phyloP scores from a whole-genome alignment of 2,113 vertebrate genomes.

The Lamprologus lemairii region DNA sequence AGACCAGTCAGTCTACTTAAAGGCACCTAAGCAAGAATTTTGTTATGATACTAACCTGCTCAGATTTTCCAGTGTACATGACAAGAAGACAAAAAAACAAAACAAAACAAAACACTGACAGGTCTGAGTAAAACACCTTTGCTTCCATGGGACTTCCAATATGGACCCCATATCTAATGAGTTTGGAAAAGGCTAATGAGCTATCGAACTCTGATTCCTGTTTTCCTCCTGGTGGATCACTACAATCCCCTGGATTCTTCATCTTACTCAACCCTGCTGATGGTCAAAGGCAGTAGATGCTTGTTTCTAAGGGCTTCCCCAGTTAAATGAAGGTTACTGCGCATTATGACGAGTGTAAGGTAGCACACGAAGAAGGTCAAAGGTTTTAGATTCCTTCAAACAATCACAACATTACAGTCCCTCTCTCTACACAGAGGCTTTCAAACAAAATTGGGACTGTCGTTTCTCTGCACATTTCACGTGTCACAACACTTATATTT shows the following conservation, averaged over 20 bases:
- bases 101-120: not conserved
- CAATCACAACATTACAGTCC: not conserved
- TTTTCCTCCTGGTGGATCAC: slow-evolving; percentile 19
- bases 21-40: not conserved
- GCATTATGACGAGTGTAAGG: not conserved
- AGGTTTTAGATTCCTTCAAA: slow-evolving; percentile 31
- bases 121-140: not conserved
- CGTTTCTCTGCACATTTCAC: not conserved
- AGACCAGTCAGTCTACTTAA: not conserved
- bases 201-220: slow-evolving; percentile 16
- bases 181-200: slow-evolving; percentile 44
- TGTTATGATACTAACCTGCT: not conserved
- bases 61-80: not conserved
- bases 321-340: slow-evolving; percentile 6
- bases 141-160: not conserved
- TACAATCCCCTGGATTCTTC: slow-evolving; percentile 11
- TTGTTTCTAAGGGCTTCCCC: slow-evolving; percentile 5
- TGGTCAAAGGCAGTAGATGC: slow-evolving; percentile 30
- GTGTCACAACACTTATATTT: not conserved
- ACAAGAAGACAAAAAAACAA: not conserved
- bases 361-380: not conserved
- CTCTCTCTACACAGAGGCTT: not conserved
- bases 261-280: slow-evolving; percentile 1
- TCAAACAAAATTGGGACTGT: not conserved
- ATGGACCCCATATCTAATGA: slow-evolving; percentile 40